Conservation (phyloP, 1,140 invertebrate species). For the Helicoverpa armigera region DNA sequence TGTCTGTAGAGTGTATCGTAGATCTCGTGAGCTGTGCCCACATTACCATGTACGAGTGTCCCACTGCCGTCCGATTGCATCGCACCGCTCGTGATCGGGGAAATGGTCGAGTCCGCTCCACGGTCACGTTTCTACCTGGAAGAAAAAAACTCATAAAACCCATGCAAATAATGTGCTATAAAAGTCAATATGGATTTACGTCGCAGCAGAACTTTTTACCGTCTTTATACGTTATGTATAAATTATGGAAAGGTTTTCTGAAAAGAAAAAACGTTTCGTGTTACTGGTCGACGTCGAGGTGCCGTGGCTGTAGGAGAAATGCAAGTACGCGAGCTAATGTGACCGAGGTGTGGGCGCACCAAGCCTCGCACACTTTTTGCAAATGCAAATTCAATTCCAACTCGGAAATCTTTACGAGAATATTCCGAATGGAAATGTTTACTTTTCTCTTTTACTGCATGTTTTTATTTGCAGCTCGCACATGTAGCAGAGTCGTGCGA, state of each 20-base stretch:
- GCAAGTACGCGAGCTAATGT: conserved; percentile 52
- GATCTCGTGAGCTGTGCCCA: conserved; percentile 54
- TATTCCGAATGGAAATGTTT: conserved; percentile 66
- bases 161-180: conserved; percentile 61
- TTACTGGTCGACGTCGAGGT: conserved; percentile 4
- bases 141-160: conserved; percentile 58
- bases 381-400: conserved; percentile 69
- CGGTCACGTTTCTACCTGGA: conserved; percentile 77
- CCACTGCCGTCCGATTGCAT: conserved; percentile 63
- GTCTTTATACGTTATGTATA: conserved; percentile 50
- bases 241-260: conserved; percentile 46
- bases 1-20: conserved; percentile 57
- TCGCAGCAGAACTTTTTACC: conserved; percentile 62
- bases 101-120: conserved; percentile 64
- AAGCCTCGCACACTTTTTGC: conserved; percentile 50
- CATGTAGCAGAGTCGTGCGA: conserved; percentile 43
- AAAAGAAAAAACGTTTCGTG: conserved; percentile 53
- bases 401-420: conserved; percentile 61
- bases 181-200: conserved; percentile 65
- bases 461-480: conserved; percentile 58
- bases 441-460: conserved; percentile 60
- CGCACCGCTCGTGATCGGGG: conserved; percentile 72
- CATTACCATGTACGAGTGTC: conserved; percentile 62
- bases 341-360: conserved; percentile 60
- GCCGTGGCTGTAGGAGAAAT: conserved; percentile 56